These are phyloP conservation scores for Agrochola lota DNA, from an alignment of 2,888 invertebrate species.

Conservation along the genomic window DNA sequence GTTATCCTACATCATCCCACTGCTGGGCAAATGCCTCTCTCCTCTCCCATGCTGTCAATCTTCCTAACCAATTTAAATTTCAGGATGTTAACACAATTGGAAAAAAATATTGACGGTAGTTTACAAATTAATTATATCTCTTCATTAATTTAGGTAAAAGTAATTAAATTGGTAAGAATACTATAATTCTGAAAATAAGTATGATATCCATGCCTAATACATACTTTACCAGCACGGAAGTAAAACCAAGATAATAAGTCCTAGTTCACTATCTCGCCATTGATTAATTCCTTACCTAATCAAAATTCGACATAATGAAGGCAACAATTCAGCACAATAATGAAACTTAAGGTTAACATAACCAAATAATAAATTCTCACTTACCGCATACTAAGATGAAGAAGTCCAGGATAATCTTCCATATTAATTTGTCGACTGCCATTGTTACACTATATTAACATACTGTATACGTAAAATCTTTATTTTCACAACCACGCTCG, in stretches of 20 bases:
- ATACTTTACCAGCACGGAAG: background rate
- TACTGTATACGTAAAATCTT: constrained; percentile 48
- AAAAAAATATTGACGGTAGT: background rate
- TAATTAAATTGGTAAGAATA: background rate
- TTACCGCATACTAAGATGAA: constrained; percentile 80
- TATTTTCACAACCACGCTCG: constrained; percentile 28
- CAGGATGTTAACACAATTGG: background rate
- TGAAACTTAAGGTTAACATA: constrained; percentile 27
- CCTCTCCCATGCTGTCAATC: too few relatives aligned
- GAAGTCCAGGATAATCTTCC: constrained; percentile 83
- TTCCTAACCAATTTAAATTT: background rate
- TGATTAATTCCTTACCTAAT: constrained; percentile 21
- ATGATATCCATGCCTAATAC: background rate
- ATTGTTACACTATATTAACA: constrained; percentile 57
- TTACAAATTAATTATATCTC: background rate
- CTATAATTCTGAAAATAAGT: background rate
- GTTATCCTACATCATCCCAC: too few relatives aligned
- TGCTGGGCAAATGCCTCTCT: too few relatives aligned
- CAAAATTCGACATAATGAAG: constrained; percentile 20
- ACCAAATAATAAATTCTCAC: constrained; percentile 62
- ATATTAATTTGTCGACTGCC: constrained; percentile 79
- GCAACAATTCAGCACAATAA: constrained; percentile 31
- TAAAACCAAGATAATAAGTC: constrained; percentile 8
- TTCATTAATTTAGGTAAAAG: background rate
- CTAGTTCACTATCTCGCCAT: constrained; percentile 24